Evolutionary conservation across 2,113 vertebrate genomes (phyloP).

Genomic region (Lanius ludovicianus): DNA sequence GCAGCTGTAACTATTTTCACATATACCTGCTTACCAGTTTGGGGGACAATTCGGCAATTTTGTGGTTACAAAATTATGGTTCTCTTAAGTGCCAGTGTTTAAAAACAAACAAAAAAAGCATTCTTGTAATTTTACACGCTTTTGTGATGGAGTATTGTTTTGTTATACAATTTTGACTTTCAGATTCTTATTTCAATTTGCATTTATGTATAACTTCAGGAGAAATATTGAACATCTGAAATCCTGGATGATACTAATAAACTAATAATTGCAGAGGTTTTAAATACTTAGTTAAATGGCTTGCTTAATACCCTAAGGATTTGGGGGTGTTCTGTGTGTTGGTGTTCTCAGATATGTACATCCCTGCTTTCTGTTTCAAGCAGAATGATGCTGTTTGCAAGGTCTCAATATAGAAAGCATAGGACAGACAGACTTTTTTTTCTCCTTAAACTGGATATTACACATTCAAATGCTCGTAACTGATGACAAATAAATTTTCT

Average conservation of each 20-base stretch:
- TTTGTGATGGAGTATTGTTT: conserved; percentile 83
- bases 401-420: accelerated
- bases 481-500: neutral
- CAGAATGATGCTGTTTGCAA: neutral
- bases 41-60: conserved; percentile 78
- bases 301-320: conserved; percentile 45
- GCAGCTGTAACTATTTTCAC: conserved; percentile 71
- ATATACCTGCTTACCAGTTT: conserved; percentile 74
- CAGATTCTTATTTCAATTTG: conserved; percentile 82
- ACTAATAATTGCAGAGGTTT: conserved; percentile 85
- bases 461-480: neutral
- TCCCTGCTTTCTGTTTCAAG: neutral
- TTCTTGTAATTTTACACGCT: conserved; percentile 83
- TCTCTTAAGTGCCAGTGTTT: conserved; percentile 82
- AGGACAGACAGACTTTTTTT: neutral
- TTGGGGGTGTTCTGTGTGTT: neutral
- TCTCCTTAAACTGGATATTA: neutral
- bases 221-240: conserved; percentile 80
- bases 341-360: neutral
- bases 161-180: conserved; percentile 83
- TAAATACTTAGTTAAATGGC: conserved; percentile 79
- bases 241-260: conserved; percentile 85
- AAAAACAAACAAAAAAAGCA: conserved; percentile 62
- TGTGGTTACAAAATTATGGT: conserved; percentile 76
- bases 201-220: conserved; percentile 82